These are phyloP conservation scores for Rhimphoctona megacephalus DNA, from an alignment of 2,888 invertebrate species.

Conservation along the genomic window DNA sequence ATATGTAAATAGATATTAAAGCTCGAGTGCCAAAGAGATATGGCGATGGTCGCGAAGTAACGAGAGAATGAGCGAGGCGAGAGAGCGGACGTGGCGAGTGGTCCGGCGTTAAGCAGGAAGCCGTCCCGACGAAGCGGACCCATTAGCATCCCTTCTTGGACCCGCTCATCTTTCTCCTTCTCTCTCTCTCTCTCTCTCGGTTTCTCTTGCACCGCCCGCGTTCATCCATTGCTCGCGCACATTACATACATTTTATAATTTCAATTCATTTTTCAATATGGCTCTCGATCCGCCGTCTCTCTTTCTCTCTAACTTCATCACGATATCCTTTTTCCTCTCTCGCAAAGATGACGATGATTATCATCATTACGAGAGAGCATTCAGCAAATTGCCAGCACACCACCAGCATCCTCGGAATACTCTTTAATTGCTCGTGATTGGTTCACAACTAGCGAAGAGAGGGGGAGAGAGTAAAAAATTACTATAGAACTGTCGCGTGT, in stretches of 20 bases:
- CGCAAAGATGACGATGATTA: conserved; percentile 17
- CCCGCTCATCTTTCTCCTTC: conserved; percentile 76
- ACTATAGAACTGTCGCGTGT: not conserved
- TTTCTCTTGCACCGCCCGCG: conserved; percentile 32
- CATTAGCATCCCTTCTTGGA: conserved; percentile 86
- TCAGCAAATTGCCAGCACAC: conserved; percentile 50
- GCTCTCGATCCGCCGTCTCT: conserved; percentile 70
- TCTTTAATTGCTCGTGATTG: conserved; percentile 66
- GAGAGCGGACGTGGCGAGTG: conserved; percentile 81
- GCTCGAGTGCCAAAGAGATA: conserved; percentile 67
- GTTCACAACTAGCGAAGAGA: conserved; percentile 1
- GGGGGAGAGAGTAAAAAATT: conserved; percentile 15
- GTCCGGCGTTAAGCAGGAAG: conserved; percentile 85
- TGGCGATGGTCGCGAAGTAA: conserved; percentile 70
- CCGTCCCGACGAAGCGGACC: conserved; percentile 87
- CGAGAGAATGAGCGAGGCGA: conserved; percentile 68
- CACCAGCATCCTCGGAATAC: conserved; percentile 46
- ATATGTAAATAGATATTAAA: conserved; percentile 1
- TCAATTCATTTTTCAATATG: conserved; percentile 83
- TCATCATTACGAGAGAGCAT: conserved; percentile 57
- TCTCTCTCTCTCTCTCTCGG: conserved; percentile 32
- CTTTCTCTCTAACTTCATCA: conserved; percentile 44
- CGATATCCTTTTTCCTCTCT: conserved; percentile 32
- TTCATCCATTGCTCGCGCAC: conserved; percentile 69
- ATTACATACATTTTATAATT: conserved; percentile 80